Conservation (phyloP, 1,140 invertebrate genomes). For the Liolophura sinensis region DNA sequence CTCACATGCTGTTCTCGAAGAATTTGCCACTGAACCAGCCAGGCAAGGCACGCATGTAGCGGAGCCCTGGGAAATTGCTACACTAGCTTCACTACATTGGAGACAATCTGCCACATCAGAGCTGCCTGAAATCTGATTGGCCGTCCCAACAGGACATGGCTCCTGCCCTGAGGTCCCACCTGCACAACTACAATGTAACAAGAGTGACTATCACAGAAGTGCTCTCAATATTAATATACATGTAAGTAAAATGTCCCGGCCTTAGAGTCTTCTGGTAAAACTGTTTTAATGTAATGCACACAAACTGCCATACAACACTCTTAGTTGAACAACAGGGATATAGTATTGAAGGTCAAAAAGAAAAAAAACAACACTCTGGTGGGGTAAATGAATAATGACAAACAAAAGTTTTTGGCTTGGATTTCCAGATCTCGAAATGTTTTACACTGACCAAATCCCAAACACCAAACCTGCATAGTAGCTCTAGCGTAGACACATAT, state of each 20-base stretch:
- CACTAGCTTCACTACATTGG: conserved; percentile 18
- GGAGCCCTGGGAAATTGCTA: too few relatives aligned
- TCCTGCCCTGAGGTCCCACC: conserved; percentile 14
- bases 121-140: conserved; percentile 23
- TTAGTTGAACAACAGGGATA: not conserved
- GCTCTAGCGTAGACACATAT: too few relatives aligned
- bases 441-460: too few relatives aligned
- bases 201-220: conserved; percentile 5
- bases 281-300: not conserved
- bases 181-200: conserved; percentile 31
- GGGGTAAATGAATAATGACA: too few relatives aligned
- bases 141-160: conserved; percentile 31
- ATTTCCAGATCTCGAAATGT: too few relatives aligned
- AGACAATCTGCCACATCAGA: not conserved
- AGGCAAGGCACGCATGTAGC: too few relatives aligned
- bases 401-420: too few relatives aligned
- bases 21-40: conserved; percentile 33
- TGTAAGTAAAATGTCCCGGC: not conserved
- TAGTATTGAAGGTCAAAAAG: not conserved
- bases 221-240: not conserved
- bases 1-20: conserved; percentile 30
- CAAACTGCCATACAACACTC: not conserved
- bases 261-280: not conserved
- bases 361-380: not conserved
- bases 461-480: too few relatives aligned